Evolutionary conservation across 2,113 vertebrate genomes (phyloP).

Genomic region (Myodes glareolus): DNA sequence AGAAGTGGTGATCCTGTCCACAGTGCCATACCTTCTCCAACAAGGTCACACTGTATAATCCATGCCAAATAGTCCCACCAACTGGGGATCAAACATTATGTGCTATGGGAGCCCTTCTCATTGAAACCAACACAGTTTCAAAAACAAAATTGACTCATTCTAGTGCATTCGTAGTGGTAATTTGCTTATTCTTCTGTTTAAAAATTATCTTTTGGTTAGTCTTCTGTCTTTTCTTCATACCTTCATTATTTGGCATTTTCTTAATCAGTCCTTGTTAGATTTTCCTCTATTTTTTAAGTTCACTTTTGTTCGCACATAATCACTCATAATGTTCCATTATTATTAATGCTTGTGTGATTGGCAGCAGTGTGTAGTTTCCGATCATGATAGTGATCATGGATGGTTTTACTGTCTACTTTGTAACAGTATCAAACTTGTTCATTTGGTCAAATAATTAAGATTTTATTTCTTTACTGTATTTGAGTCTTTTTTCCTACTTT

Average conservation of each 20-base stretch:
- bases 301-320: not conserved
- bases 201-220: not conserved
- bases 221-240: not conserved
- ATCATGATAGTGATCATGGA: not conserved
- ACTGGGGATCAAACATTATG: not conserved
- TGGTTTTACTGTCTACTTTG: not conserved
- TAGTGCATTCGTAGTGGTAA: not conserved
- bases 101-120: not conserved
- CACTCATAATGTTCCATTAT: not conserved
- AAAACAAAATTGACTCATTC: not conserved
- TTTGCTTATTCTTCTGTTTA: not conserved
- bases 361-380: not conserved
- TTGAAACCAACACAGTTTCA: not conserved
- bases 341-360: not conserved
- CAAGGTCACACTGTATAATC: not conserved
- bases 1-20: no score
- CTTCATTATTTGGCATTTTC: not conserved
- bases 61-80: not conserved
- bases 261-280: not conserved
- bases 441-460: not conserved
- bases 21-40: not conserved
- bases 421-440: not conserved
- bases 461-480: not conserved
- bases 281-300: not conserved
- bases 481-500: slow-evolving; percentile 12